Evolutionary conservation across 2,797 vertebrate species (phyloP), one percentile per base, ranked within the genome.

Genomic region (Propithecus deckenii): DNA sequence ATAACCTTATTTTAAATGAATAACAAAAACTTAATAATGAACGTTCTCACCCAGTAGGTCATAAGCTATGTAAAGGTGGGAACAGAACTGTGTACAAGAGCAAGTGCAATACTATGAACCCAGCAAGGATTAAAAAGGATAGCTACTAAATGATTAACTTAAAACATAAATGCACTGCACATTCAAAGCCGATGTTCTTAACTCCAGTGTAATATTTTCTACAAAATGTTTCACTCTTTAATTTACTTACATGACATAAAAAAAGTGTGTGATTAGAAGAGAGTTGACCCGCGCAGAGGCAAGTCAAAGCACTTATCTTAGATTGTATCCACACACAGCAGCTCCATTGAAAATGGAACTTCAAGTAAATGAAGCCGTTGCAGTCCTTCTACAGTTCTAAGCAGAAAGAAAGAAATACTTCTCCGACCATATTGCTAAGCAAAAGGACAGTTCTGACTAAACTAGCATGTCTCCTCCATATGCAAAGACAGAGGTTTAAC

Each of bases 301-400:
- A 75, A 93, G 83, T 96, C 86, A 97, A 96, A 86, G 28, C 50
- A 86, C 71, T 93, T 96, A 85, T 91, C 86, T 78, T 93, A 85
- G 71, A 81, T 57, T 35, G 20, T 30, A 28, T 38, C 67, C 83
- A 74, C 4, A 11, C 69, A 72, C 23, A 93, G 87, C 55, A 86
- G 30, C 41, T 8, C 79, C 7, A 14, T 17, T 85, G n/a, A 69
- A 91, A 85, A 88, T 48, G 25, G 46, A 90, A 83, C 81, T 83
- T 78, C 46, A 50, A 90, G 55, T 48, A 90, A 91, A 86, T 93
- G 84, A 84, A 96, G 86, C 79, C 65, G 20, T 48, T 76, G 76
- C 0, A 1, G n/a, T 89, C 7, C 69, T 89, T 67, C 43, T 81
- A 32, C 28, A 30, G 55, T 75, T 78, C 6, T 94, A 83, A 61